A percentile compares a stretch with the other conserved stretches of the same genome.
phyloP scores from a whole-genome alignment of 1,140 invertebrate genomes.

The Heliconius hermathena region DNA sequence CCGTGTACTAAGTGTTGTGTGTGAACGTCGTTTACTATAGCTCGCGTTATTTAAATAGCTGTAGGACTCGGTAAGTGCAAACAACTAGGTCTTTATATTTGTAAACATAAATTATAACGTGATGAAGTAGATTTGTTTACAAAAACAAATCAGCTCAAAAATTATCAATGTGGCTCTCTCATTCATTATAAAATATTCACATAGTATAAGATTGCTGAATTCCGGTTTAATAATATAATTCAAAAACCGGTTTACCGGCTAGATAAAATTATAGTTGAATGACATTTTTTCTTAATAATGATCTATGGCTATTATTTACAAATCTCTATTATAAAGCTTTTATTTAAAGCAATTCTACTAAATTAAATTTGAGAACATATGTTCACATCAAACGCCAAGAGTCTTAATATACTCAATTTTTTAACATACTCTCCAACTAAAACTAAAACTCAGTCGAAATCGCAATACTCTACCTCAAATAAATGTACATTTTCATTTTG shows the following conservation, averaged over 20 bases:
- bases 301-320: background rate
- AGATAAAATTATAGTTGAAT: conserved; percentile 7
- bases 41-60: conserved; percentile 45
- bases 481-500: background rate
- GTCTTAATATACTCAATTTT: background rate
- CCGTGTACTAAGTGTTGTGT: conserved; percentile 66
- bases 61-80: conserved; percentile 55
- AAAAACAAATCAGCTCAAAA: conserved; percentile 38
- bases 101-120: conserved; percentile 16
- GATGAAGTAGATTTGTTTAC: conserved; percentile 45
- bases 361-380: background rate
- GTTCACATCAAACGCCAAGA: background rate
- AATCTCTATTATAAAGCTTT: background rate
- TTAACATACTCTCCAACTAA: background rate
- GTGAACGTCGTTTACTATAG: conserved; percentile 49
- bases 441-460: background rate
- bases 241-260: background rate
- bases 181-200: background rate
- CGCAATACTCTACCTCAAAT: background rate
- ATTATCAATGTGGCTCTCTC: background rate
- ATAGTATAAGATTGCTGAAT: background rate
- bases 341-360: background rate
- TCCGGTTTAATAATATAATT: conserved; percentile 10
- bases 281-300: background rate
- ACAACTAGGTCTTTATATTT: conserved; percentile 25